These are phyloP conservation scores for Caiman crocodilus DNA, from an alignment of 2,797 vertebrate species.

Conservation along the genomic window DNA sequence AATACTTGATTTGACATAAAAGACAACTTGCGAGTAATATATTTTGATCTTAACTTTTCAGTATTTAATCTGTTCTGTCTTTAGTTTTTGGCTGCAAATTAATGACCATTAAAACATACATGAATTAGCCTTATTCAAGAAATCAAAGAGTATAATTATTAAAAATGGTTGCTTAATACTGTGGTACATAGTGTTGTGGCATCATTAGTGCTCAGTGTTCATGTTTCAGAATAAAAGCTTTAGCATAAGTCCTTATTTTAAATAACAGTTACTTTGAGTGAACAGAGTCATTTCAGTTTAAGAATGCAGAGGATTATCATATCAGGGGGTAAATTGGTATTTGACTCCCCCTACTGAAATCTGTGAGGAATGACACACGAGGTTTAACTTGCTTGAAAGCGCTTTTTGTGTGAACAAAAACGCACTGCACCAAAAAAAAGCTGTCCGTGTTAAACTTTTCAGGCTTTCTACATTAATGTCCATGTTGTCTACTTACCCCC, in stretches of 20 bases:
- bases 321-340: no score
- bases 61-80: neutral
- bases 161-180: neutral
- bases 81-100: neutral
- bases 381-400: no score
- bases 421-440: neutral
- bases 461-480: constrained; percentile 19
- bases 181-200: neutral
- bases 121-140: neutral
- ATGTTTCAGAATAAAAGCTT: neutral
- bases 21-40: neutral
- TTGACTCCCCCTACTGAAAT: no score
- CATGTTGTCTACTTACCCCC: neutral
- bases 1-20: neutral
- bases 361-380: no score
- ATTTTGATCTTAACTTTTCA: neutral
- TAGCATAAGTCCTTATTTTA: neutral
- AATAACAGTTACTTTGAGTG: no score
- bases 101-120: neutral
- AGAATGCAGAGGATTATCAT: no score
- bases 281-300: no score
- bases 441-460: neutral
- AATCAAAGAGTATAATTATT: neutral
- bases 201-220: neutral
- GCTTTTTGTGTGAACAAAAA: no score